Conservation (phyloP, 2,113 vertebrate species). For the Pithys albifrons region DNA sequence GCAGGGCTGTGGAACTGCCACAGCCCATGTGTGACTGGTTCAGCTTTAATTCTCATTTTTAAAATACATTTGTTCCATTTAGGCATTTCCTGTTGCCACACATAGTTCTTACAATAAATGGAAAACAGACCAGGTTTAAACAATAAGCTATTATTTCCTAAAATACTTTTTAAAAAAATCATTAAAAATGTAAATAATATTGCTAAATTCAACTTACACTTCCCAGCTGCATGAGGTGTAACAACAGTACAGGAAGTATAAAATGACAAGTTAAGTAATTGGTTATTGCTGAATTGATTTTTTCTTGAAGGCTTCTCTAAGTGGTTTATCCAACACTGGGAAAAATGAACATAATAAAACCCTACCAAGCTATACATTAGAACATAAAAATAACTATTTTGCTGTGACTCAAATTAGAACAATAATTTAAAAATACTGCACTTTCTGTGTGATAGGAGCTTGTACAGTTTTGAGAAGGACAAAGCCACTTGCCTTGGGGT, state of each 20-base stretch:
- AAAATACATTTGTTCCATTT: background rate
- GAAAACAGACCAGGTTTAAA: slow-evolving; percentile 5
- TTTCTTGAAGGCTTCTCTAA: background rate
- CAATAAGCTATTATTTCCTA: background rate
- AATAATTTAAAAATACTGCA: background rate
- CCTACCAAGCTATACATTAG: background rate
- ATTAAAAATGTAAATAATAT: background rate
- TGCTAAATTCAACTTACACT: background rate
- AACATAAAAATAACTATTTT: background rate
- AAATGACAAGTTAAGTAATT: background rate
- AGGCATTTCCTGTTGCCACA: background rate
- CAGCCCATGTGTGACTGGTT: background rate
- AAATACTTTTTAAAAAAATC: background rate
- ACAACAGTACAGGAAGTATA: background rate
- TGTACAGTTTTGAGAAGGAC: background rate
- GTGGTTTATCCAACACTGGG: background rate
- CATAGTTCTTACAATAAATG: background rate
- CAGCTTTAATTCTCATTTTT: background rate
- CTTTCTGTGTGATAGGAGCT: rapidly evolving
- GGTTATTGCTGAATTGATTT: background rate
- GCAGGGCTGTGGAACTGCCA: background rate
- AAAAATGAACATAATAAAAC: background rate
- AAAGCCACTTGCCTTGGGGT: slow-evolving; percentile 80
- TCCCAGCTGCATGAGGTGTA: background rate
- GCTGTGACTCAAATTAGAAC: background rate